Conservation (phyloP, 2,113 vertebrate species). For the Sprattus sprattus region DNA sequence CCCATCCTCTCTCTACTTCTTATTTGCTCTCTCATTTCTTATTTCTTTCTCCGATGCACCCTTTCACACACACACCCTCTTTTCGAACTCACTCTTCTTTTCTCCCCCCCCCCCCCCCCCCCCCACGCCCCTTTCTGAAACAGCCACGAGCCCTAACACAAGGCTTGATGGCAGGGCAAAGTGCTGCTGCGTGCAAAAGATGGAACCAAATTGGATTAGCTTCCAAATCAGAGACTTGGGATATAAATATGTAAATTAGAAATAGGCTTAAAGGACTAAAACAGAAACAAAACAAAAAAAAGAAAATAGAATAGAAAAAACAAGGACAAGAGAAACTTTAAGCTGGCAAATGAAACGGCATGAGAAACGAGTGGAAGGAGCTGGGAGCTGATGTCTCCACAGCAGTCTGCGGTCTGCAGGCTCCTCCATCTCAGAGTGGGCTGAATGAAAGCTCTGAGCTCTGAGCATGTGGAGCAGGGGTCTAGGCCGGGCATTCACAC, state of each 20-base stretch:
- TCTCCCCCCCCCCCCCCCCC: background rate
- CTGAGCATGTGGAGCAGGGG: background rate
- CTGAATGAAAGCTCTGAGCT: background rate
- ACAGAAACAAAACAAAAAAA: background rate
- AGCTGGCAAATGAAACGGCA: background rate
- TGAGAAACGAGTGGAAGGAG: no score
- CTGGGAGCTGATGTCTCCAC: background rate
- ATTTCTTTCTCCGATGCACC: background rate
- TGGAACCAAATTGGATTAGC: constrained; percentile 45
- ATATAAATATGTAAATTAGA: constrained; percentile 2
- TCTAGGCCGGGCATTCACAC: background rate
- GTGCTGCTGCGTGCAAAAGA: constrained; percentile 38
- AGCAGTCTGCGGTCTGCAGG: background rate
- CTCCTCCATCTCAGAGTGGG: background rate
- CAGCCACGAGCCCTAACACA: constrained; percentile 15
- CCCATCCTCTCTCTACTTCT: background rate
- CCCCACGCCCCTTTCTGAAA: background rate
- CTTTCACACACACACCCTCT: background rate
- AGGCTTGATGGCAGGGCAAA: constrained; percentile 28
- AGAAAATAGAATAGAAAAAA: background rate
- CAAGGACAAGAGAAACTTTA: background rate
- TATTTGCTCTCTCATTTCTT: background rate
- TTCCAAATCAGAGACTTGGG: constrained; percentile 8
- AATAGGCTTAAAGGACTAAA: background rate
- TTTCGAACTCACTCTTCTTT: background rate